Base-by-base conservation (phyloP, 1,140 invertebrate genomes). In the Cydia splendana region DNA sequence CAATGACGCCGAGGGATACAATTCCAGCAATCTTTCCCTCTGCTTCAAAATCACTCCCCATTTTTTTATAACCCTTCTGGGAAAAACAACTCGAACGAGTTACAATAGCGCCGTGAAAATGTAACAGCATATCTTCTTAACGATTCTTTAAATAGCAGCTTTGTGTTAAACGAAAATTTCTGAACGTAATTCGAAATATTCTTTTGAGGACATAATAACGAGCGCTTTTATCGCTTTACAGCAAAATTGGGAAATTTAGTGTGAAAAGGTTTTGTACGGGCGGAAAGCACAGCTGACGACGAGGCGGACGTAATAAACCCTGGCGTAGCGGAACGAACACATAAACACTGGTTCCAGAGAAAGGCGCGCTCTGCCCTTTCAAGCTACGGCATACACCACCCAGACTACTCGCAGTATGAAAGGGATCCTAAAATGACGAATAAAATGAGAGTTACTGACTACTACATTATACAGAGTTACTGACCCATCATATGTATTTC, bases 241-340 rank as follows among this genome's bases (percentile, higher is more conserved):
- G 53, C 57, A 80, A 78, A 84, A 80, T 77, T 75, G 77, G 81
- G 83, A 85, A 88, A 87, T 90, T 90, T 88, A 83, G 81, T 82
- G 65, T 77, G 77, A 86, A 85, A 87, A 78, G 78, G 85, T 85
- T 88, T 86, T 84, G 84, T 82, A 81, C 84, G 79, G 77, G 78
- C 80, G 78, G 80, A 85, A 82, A 80, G 79, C 76, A 79, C 78
- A 78, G 78, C 74, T 78, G 77, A 79, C 75, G 81, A 86, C 84
- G 82, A 84, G 85, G 81, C 80, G 83, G 77, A 82, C 71, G 81
- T 83, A 87, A 88, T 87, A 89, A 87, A 85, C 81, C 83, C 81
- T 81, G 80, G 84, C 87, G 85, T 80, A 83, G 81, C 76, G 76
- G 79, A 85, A 84, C 81, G 83, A 81, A 81, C 81, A 80, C 80